These are phyloP conservation scores for Euglossa dilemma DNA, from an alignment of 1,140 invertebrate genomes.

Conservation along the genomic window DNA sequence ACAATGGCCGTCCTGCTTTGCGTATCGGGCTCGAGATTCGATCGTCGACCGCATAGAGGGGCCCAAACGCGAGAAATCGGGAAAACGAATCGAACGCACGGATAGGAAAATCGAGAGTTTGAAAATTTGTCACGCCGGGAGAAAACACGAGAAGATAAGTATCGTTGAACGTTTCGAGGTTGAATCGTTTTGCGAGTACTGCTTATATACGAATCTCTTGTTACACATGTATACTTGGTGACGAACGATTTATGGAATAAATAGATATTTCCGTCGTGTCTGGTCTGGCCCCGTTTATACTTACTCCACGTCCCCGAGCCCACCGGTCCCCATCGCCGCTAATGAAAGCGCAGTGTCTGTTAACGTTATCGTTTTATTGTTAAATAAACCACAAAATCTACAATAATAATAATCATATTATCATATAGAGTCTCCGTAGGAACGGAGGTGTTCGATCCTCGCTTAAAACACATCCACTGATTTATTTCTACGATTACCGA, in stretches of 20 bases:
- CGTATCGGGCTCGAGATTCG: neutral
- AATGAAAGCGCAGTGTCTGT: conserved; percentile 42
- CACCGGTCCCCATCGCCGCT: neutral
- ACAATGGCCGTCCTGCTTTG: neutral
- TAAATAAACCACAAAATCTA: conserved; percentile 83
- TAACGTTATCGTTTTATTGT: conserved; percentile 82
- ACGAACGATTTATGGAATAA: neutral
- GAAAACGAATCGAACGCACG: no score
- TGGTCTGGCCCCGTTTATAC: neutral
- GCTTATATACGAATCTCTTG: neutral
- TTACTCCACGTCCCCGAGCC: neutral
- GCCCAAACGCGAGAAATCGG: neutral
- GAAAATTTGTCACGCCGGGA: neutral
- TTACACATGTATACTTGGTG: neutral
- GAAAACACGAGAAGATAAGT: no score
- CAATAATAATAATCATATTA: conserved; percentile 74
- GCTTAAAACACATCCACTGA: conserved; percentile 80
- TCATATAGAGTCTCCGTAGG: conserved; percentile 72
- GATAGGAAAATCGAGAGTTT: neutral
- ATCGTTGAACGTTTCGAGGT: neutral
- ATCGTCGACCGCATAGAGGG: no score
- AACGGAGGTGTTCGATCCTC: conserved; percentile 73
- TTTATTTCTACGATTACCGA: conserved; percentile 78
- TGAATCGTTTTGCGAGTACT: neutral
- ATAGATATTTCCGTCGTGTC: neutral